phyloP scores from a whole-genome alignment of 2,113 vertebrate genomes.

The Arvicanthis niloticus region DNA sequence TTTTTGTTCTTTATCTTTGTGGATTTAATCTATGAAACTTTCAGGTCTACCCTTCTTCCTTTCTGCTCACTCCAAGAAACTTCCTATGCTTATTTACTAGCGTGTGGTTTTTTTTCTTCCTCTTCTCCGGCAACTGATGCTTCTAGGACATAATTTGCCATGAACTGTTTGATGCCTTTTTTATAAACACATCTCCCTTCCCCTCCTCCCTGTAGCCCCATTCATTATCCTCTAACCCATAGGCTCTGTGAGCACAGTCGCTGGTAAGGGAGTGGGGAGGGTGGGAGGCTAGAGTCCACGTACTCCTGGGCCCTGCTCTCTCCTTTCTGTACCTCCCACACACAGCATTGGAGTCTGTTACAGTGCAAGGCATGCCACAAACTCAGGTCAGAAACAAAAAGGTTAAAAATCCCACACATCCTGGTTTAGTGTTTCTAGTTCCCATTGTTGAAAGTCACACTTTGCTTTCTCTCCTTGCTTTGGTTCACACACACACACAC shows the following conservation, averaged over 20 bases:
- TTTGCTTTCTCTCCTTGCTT: constrained; percentile 72
- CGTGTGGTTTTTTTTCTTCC: constrained; percentile 85
- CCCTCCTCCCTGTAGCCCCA: constrained; percentile 48
- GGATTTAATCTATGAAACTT: constrained; percentile 94
- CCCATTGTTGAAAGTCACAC: constrained; percentile 74
- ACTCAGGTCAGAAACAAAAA: constrained; percentile 94
- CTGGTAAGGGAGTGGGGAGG: constrained; percentile 55
- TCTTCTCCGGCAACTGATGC: constrained; percentile 86
- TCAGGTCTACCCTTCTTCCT: constrained; percentile 94
- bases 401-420: constrained; percentile 84
- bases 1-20: constrained; percentile 97
- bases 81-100: constrained; percentile 93
- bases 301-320: background rate
- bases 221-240: constrained; percentile 79
- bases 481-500: constrained; percentile 78
- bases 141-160: constrained; percentile 88
- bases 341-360: constrained; percentile 81
- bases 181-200: constrained; percentile 87
- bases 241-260: constrained; percentile 84
- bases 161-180: constrained; percentile 94
- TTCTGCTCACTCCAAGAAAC: constrained; percentile 87
- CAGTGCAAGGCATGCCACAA: constrained; percentile 88
- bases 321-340: constrained; percentile 63
- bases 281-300: background rate
- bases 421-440: constrained; percentile 83